A percentile compares a stretch with the other conserved stretches of the same genome.
These are phyloP conservation scores for Australoheros scitulus DNA, from an alignment of 2,113 vertebrate species.

Conservation along the genomic window DNA sequence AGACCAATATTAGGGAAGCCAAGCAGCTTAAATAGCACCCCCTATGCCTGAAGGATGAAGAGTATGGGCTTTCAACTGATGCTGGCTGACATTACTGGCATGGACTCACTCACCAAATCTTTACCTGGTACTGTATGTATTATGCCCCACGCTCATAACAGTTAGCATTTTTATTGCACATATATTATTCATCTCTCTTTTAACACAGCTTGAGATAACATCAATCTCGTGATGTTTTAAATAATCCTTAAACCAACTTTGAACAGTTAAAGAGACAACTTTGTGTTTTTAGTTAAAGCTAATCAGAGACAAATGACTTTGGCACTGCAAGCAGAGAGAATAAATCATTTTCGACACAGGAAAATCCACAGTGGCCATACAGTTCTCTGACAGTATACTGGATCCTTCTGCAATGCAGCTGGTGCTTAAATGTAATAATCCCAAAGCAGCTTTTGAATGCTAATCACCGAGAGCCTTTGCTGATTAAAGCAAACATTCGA, in stretches of 20 bases:
- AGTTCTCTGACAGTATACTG: background rate
- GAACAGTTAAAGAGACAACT: constrained; percentile 7
- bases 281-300: constrained; percentile 43
- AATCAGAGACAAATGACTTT: constrained; percentile 42
- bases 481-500: constrained; percentile 61
- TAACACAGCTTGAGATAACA: background rate
- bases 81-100: background rate
- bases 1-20: background rate
- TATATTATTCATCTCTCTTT: background rate
- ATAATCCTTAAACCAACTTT: constrained; percentile 28
- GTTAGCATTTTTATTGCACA: background rate
- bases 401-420: constrained; percentile 43
- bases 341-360: constrained; percentile 30
- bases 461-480: constrained; percentile 26
- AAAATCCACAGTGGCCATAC: constrained; percentile 10
- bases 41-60: background rate
- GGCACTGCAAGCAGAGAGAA: constrained; percentile 14
- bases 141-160: background rate
- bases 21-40: background rate
- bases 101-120: no score
- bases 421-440: constrained; percentile 41
- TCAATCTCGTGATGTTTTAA: constrained; percentile 21
- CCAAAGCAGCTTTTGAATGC: constrained; percentile 43
- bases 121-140: background rate
- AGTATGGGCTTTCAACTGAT: background rate